Evolutionary conservation across 2,113 vertebrate species (phyloP).

Genomic region (Glareola pratincola): DNA sequence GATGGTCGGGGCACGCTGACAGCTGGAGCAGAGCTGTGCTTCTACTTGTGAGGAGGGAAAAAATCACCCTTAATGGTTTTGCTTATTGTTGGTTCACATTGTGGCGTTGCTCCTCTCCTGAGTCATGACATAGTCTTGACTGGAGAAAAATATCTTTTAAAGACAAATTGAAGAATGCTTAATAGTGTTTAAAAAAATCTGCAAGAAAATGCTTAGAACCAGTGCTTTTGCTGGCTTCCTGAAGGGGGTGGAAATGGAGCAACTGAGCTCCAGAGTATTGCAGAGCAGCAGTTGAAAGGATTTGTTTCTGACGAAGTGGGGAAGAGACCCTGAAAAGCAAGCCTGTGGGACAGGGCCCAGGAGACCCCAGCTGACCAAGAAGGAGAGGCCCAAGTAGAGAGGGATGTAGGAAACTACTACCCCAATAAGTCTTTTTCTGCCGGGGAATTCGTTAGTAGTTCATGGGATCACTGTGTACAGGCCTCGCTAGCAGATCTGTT

Average conservation of each 20-base stretch:
- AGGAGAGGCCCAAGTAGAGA: background rate
- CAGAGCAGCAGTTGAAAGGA: background rate
- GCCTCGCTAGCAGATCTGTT: background rate
- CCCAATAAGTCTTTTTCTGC: background rate
- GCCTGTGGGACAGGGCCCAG: background rate
- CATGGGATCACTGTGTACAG: background rate
- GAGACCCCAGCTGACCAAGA: background rate
- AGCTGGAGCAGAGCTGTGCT: background rate
- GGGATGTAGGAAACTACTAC: background rate
- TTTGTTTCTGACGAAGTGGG: background rate
- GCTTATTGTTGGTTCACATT: background rate
- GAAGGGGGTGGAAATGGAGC: background rate
- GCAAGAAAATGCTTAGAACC: background rate
- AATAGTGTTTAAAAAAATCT: background rate
- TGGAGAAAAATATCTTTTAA: background rate
- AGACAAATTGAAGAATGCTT: background rate
- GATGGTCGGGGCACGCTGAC: background rate
- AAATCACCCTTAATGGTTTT: background rate
- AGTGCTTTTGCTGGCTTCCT: background rate
- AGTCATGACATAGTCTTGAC: background rate
- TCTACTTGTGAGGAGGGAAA: rapidly evolving
- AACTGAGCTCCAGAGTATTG: background rate
- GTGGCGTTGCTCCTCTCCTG: background rate
- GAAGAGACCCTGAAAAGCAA: background rate
- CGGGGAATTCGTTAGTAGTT: background rate